Conservation (phyloP, 2,797 vertebrate genomes). For the Bothrops alternatus region DNA sequence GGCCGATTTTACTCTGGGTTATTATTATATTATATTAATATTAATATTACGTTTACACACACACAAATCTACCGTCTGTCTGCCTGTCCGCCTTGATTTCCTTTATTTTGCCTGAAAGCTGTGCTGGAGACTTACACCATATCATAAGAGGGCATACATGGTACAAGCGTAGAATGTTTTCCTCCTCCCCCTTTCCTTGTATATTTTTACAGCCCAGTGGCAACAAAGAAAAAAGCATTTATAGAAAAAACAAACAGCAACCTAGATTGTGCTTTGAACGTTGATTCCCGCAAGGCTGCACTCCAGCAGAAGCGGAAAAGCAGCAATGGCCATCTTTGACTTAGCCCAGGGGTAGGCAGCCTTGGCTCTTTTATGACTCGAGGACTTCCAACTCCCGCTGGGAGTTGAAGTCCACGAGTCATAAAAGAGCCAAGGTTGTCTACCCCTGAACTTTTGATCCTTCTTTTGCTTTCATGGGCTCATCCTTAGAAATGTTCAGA, state of each 20-base stretch:
- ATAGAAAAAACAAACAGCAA: slow-evolving; percentile 10
- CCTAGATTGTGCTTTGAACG: background rate
- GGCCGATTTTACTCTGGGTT: slow-evolving; percentile 21
- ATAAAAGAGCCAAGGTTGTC: no score
- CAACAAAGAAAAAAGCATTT: slow-evolving; percentile 27
- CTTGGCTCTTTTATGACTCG: no score
- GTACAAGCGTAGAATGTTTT: background rate
- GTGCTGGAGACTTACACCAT: slow-evolving; percentile 11
- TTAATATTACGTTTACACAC: background rate
- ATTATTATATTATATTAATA: background rate
- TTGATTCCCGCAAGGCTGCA: slow-evolving; percentile 13
- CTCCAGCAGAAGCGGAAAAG: background rate
- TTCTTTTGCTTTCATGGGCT: slow-evolving; percentile 2
- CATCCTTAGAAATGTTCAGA: slow-evolving; percentile 34
- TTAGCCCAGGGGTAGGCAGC: background rate
- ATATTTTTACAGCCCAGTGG: background rate
- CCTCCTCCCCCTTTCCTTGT: background rate
- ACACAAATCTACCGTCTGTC: background rate
- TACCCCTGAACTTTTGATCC: background rate
- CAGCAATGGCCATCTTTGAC: background rate
- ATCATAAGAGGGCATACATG: slow-evolving; percentile 3
- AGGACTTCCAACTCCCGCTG: no score
- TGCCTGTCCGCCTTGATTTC: background rate
- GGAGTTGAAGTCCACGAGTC: no score
- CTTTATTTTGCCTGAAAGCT: slow-evolving; percentile 11